phyloP scores from a whole-genome alignment of 2,888 invertebrate species.

The Volucella bombylans region DNA sequence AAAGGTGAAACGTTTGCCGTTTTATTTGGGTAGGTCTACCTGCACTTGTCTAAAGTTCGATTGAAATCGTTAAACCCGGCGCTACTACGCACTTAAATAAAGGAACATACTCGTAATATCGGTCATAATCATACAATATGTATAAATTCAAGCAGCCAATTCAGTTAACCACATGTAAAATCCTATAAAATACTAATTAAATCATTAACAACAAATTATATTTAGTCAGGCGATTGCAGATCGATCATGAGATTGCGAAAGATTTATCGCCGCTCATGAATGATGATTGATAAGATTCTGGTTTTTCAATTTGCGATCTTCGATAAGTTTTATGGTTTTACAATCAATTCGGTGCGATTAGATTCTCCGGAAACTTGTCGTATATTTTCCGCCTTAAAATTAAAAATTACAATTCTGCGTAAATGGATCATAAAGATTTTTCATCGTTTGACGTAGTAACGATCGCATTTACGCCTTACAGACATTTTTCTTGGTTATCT shows the following conservation, averaged over 20 bases:
- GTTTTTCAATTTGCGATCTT: no score
- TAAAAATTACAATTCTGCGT: neutral
- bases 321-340: constrained; percentile 6
- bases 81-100: no score
- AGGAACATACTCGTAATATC: no score
- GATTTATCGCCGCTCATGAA: neutral
- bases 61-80: no score
- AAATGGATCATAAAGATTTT: neutral
- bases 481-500: neutral
- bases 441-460: neutral
- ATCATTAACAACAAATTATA: neutral
- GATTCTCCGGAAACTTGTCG: neutral
- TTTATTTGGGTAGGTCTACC: no score
- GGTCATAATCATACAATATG: no score
- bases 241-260: neutral
- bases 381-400: no score
- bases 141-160: no score
- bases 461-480: neutral
- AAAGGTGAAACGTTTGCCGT: no score
- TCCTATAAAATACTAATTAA: neutral
- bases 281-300: constrained; percentile 3
- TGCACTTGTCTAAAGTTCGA: no score
- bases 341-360: neutral
- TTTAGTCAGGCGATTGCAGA: neutral
- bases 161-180: neutral